Percentiles rank a stretch among this genome's conserved stretches.
phyloP scores from a whole-genome alignment of 2,113 vertebrate species.

The Megaceryle maxima region DNA sequence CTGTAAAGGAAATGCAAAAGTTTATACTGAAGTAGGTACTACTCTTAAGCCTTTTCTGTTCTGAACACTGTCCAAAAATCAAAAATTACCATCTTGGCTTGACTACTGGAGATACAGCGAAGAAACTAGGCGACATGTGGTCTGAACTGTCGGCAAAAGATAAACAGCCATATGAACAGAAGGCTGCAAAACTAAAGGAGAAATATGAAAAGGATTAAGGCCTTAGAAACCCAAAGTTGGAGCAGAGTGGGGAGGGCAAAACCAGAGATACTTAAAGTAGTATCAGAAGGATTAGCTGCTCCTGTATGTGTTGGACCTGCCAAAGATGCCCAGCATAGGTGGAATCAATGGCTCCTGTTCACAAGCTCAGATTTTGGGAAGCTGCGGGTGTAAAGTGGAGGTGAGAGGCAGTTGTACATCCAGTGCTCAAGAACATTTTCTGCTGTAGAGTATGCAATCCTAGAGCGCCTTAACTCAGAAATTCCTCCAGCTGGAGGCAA shows the following conservation, averaged over 20 bases:
- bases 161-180: conserved; percentile 89
- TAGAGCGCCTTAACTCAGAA: background rate
- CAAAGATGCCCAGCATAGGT: background rate
- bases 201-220: conserved; percentile 89
- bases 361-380: background rate
- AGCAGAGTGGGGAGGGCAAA: too few relatives aligned
- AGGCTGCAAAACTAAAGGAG: conserved; percentile 92
- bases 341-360: background rate
- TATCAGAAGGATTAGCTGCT: background rate
- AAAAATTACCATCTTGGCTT: conserved; percentile 89
- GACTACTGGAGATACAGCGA: conserved; percentile 93
- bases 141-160: conserved; percentile 87
- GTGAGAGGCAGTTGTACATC: background rate
- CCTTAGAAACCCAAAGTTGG: background rate
- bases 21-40: background rate
- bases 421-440: background rate
- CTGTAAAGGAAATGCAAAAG: background rate
- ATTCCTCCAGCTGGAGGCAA: background rate
- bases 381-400: rapidly evolving
- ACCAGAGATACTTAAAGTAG: background rate
- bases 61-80: conserved; percentile 92
- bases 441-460: background rate
- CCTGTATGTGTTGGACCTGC: background rate
- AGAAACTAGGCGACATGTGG: conserved; percentile 93
- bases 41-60: conserved; percentile 83